Percentiles rank a stretch among this genome's conserved stretches.
These are phyloP conservation scores for Galeruca laticollis DNA, from an alignment of 2,888 invertebrate species.

Conservation along the genomic window DNA sequence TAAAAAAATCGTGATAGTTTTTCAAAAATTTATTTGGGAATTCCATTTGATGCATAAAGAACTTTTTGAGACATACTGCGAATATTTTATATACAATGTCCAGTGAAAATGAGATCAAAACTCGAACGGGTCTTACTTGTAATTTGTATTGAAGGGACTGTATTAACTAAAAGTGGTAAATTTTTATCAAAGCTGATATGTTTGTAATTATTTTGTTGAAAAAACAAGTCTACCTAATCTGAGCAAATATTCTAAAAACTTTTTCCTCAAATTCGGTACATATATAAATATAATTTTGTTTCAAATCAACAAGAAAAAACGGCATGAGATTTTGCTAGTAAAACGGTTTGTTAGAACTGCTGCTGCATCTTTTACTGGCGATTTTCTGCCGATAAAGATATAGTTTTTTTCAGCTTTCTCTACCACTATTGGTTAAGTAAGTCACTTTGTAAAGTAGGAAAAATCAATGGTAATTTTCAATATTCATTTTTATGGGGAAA, in stretches of 20 bases:
- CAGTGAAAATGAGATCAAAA: slow-evolving; percentile 47
- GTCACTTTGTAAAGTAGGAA: too few relatives aligned
- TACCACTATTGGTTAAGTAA: too few relatives aligned
- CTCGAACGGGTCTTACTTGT: slow-evolving; percentile 42
- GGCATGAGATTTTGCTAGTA: too few relatives aligned
- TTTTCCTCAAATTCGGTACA: not conserved
- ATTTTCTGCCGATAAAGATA: too few relatives aligned
- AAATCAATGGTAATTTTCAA: too few relatives aligned
- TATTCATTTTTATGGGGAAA: too few relatives aligned
- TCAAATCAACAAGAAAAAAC: too few relatives aligned
- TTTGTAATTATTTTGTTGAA: slow-evolving; percentile 2
- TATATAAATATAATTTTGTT: too few relatives aligned
- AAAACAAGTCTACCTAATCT: not conserved
- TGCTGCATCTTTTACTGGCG: too few relatives aligned
- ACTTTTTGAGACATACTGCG: slow-evolving; percentile 6
- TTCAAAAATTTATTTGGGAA: not conserved
- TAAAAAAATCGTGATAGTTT: not conserved
- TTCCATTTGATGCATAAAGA: not conserved
- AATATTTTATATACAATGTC: slow-evolving; percentile 27
- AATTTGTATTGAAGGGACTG: slow-evolving; percentile 33
- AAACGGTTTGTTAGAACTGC: too few relatives aligned
- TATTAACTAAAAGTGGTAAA: slow-evolving; percentile 36
- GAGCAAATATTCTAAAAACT: not conserved
- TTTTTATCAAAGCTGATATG: slow-evolving; percentile 24
- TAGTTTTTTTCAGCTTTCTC: too few relatives aligned